Conservation (phyloP, 1,140 invertebrate species). For the Colletes latitarsis region DNA sequence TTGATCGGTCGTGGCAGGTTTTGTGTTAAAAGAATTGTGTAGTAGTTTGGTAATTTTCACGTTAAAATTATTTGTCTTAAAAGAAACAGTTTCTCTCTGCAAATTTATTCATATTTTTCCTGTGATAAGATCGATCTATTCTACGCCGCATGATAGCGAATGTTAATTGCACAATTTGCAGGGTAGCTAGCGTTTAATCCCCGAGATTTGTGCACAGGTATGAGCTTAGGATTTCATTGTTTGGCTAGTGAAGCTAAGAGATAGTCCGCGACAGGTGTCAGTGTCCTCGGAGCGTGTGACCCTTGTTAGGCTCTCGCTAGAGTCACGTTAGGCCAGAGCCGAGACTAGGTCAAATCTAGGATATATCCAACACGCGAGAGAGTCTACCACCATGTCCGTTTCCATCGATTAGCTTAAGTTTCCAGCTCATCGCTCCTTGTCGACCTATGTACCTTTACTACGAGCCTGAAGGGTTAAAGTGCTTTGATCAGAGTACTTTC, state of each 20-base stretch:
- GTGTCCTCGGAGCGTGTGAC: constrained; percentile 28
- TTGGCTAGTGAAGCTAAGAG: constrained; percentile 28
- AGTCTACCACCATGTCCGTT: background rate
- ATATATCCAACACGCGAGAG: background rate
- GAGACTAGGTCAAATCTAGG: constrained; percentile 31
- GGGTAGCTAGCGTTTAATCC: constrained; percentile 29
- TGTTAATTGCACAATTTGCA: constrained; percentile 35
- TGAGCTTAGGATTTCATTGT: constrained; percentile 33
- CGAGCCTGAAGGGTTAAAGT: background rate
- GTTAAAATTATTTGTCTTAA: too few relatives aligned
- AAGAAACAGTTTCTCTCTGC: too few relatives aligned
- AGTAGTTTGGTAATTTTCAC: too few relatives aligned
- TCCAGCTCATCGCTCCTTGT: background rate
- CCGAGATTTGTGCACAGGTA: constrained; percentile 6
- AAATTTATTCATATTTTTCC: too few relatives aligned
- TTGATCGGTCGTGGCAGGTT: too few relatives aligned
- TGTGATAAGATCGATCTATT: too few relatives aligned
- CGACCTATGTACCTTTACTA: background rate
- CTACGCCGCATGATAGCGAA: background rate
- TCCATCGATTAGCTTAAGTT: background rate
- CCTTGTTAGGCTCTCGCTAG: constrained; percentile 24
- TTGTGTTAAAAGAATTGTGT: too few relatives aligned
- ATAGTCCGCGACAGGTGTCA: constrained; percentile 50
- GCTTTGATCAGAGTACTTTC: background rate
- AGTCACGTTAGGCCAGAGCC: constrained; percentile 15